phyloP scores from a whole-genome alignment of 1,140 invertebrate species.

The Lerema accius region DNA sequence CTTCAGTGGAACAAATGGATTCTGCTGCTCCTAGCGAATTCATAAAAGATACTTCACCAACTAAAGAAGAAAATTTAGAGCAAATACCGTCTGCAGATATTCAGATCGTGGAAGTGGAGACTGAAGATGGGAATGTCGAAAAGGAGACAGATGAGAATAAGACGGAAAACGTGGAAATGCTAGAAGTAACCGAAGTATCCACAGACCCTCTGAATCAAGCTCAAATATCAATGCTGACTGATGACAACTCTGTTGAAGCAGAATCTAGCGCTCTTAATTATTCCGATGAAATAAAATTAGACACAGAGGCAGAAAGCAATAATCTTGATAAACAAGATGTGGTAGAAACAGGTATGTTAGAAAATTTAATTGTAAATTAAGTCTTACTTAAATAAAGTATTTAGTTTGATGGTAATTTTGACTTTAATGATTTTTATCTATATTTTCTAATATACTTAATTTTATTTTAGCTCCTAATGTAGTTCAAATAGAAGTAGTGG shows the following conservation, averaged over 20 bases:
- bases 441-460: no score
- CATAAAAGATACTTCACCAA: slow-evolving; percentile 20
- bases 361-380: no score
- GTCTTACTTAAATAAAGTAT: no score
- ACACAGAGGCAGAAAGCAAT: slow-evolving; percentile 33
- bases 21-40: slow-evolving; percentile 4
- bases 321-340: slow-evolving; percentile 31
- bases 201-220: slow-evolving; percentile 56
- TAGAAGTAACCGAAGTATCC: slow-evolving; percentile 31
- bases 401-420: no score
- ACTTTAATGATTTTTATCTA: no score
- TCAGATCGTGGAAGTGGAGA: slow-evolving; percentile 5
- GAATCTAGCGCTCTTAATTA: slow-evolving; percentile 61
- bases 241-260: slow-evolving; percentile 59
- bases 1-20: slow-evolving; percentile 39
- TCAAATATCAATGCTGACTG: slow-evolving; percentile 59
- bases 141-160: slow-evolving; percentile 17
- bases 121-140: slow-evolving; percentile 11
- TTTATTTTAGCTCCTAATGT: slow-evolving; percentile 24
- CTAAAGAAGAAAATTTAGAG: slow-evolving; percentile 22
- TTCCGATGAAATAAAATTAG: slow-evolving; percentile 55
- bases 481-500: slow-evolving; percentile 27
- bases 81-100: not conserved
- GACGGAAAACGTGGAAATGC: slow-evolving; percentile 18
- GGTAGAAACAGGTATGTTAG: slow-evolving; percentile 22